Conservation (phyloP, 2,888 invertebrate genomes). For the Drosophila dives region DNA sequence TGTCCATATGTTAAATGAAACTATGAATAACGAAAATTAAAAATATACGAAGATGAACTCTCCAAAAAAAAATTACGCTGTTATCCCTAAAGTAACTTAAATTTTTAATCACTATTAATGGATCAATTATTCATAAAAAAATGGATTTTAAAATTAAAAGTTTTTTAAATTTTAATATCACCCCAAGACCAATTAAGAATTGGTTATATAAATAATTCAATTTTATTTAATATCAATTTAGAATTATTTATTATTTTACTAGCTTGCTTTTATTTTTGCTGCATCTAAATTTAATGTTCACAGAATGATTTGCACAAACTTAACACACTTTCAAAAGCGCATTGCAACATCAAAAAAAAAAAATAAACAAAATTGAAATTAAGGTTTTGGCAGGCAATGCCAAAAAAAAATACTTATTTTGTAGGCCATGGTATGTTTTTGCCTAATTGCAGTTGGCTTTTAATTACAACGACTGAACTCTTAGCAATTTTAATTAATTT, state of each 20-base stretch:
- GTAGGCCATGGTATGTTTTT: slow-evolving; percentile 37
- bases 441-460: slow-evolving; percentile 63
- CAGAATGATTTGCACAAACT: not conserved
- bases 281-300: not conserved
- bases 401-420: slow-evolving; percentile 21
- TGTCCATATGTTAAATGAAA: slow-evolving; percentile 59
- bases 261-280: not conserved
- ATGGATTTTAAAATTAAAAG: slow-evolving; percentile 85
- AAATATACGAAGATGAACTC: slow-evolving; percentile 86
- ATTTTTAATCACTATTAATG: slow-evolving; percentile 87
- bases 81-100: slow-evolving; percentile 93
- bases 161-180: slow-evolving; percentile 87
- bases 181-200: slow-evolving; percentile 85
- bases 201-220: not conserved
- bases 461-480: slow-evolving; percentile 52
- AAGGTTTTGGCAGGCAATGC: slow-evolving; percentile 9
- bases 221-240: not conserved
- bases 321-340: not conserved
- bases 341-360: slow-evolving; percentile 6
- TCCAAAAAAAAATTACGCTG: slow-evolving; percentile 92
- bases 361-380: slow-evolving; percentile 2
- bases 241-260: not conserved
- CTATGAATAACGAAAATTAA: slow-evolving; percentile 17
- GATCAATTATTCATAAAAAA: slow-evolving; percentile 86
- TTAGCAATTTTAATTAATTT: slow-evolving; percentile 65